Conservation (phyloP, 2,888 invertebrate species). For the Entomobrya multifasciata region DNA sequence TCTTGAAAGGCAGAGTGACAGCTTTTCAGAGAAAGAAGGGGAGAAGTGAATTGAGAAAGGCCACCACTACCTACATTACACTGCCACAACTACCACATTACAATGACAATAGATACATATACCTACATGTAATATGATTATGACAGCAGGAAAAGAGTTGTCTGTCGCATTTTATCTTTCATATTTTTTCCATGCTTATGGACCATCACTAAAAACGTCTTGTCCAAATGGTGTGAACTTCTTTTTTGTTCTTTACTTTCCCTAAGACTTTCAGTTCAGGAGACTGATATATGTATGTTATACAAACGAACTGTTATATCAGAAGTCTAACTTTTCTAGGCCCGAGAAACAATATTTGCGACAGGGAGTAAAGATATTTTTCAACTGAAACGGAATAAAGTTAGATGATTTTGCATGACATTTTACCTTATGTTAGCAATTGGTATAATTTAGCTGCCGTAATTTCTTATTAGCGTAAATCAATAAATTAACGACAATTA, state of each 20-base stretch:
- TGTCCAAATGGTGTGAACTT: slow-evolving; percentile 36
- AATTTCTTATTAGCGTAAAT: too few species aligned
- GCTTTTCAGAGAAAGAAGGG: slow-evolving; percentile 21
- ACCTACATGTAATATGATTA: slow-evolving; percentile 10
- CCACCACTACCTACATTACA: slow-evolving; percentile 29
- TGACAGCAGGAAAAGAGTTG: slow-evolving; percentile 58
- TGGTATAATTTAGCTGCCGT: too few species aligned
- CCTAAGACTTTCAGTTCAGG: background rate
- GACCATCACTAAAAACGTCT: background rate
- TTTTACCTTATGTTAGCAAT: too few species aligned
- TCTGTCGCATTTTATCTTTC: slow-evolving; percentile 44
- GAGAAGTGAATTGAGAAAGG: slow-evolving; percentile 54
- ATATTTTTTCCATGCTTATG: background rate
- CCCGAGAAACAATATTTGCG: background rate
- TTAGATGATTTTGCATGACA: too few species aligned
- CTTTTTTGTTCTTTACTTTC: background rate
- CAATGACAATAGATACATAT: slow-evolving; percentile 38
- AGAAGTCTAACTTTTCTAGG: too few species aligned
- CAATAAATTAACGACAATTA: too few species aligned
- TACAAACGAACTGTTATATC: background rate
- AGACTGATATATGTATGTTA: background rate
- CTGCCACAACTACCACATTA: slow-evolving; percentile 7
- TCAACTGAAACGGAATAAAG: background rate
- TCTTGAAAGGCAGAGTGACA: slow-evolving; percentile 36
- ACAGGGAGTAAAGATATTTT: background rate